A percentile compares a stretch with the other conserved stretches of the same genome.
Evolutionary conservation across 2,797 vertebrate species (phyloP).

Genomic region (Coccyzus lansbergi): DNA sequence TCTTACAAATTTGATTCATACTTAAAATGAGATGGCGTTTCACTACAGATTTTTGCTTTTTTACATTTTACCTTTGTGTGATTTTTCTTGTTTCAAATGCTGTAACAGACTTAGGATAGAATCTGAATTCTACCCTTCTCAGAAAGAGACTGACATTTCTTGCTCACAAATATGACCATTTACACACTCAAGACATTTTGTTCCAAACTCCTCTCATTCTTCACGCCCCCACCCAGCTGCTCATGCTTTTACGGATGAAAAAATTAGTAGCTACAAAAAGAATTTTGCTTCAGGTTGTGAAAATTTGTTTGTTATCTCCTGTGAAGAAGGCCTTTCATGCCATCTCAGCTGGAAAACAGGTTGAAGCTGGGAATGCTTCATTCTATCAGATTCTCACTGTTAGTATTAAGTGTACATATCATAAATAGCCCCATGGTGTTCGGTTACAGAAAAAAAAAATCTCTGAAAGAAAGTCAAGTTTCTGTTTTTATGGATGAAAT

Average conservation of each 20-base stretch:
- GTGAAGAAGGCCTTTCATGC: neutral
- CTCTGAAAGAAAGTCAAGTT: neutral
- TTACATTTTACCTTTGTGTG: neutral
- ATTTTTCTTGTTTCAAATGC: neutral
- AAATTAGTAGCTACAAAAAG: neutral
- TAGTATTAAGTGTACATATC: neutral
- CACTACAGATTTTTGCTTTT: neutral
- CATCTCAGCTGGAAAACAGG: neutral
- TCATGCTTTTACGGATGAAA: conserved; percentile 1
- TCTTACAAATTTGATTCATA: neutral
- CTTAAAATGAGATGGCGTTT: neutral
- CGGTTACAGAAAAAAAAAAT: neutral
- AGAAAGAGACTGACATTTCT: neutral
- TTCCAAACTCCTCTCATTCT: conserved; percentile 7
- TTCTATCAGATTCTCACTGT: neutral
- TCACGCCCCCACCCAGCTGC: conserved; percentile 38
- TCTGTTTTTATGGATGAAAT: neutral
- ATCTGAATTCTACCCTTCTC: neutral
- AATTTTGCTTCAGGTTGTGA: conserved; percentile 6
- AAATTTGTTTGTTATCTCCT: neutral
- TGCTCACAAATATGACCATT: neutral
- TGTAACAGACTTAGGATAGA: neutral
- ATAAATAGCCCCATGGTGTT: neutral
- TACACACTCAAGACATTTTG: neutral
- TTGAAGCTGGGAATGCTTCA: neutral